Base-by-base conservation (phyloP, 2,113 vertebrate genomes). In the Pseudorasbora parva region DNA sequence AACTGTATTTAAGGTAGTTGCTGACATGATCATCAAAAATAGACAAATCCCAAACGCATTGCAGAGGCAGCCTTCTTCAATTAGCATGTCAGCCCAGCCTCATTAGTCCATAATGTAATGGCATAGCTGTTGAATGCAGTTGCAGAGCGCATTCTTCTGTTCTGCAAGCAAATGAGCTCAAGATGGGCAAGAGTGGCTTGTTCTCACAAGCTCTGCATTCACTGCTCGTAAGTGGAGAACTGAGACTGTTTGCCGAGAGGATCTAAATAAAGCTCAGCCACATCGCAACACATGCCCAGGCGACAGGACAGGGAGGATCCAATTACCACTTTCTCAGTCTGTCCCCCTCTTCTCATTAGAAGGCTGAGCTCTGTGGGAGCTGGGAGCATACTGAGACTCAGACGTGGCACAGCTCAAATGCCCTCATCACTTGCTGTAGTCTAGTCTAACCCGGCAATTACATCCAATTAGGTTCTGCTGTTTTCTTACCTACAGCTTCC, bases 221-320 rank as follows among this genome's bases (percentile, higher is more conserved):
- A 30, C 54, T 73, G 54, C 51, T 72, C 12, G 64, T 57, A 78
- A 85, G 43, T 51, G 45, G 43, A 80, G 76, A 64, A 62, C 57
- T 64, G 56, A 79, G 43, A 72, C 15, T 80, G 68, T 80, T 73
- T 85, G 57, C 83, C 71, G 62, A 51, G 78, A 84, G 68, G 51
- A 57, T 60, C 83, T 84, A 80, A 71, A 80, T 84, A 84, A 84
- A 79, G 77, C 66, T n/a, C 76, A 84, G 74, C 54, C 82, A 78
- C 78, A 80, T 57, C 43, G 68, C 83, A 66, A 64, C 82, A 83
- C 56, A 49, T 60, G 83, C 77, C 69, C 56, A 81, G 77, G 23
- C 56, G 43, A 54, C 77, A 80, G 68, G 77, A 85, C 68, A 64
- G 77, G 77, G 66, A 80, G 62, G 56, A 72, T 84, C 83, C 77